These are phyloP conservation scores for Macrotis lagotis DNA, from an alignment of 2,113 vertebrate species.

Conservation along the genomic window DNA sequence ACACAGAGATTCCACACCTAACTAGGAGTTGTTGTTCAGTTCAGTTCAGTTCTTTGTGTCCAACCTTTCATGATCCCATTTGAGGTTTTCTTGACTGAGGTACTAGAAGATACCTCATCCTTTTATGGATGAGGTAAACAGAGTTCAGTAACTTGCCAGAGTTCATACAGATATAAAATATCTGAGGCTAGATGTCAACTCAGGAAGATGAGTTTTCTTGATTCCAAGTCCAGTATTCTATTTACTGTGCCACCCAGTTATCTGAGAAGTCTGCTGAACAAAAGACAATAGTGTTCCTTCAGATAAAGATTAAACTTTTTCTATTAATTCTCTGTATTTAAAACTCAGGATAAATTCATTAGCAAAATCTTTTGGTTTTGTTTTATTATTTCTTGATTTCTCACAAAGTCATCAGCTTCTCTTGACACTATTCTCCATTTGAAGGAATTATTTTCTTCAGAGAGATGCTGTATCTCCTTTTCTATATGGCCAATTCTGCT, in stretches of 20 bases:
- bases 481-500: too few relatives aligned
- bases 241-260: neutral
- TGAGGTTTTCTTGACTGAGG: neutral
- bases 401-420: too few relatives aligned
- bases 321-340: neutral
- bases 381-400: too few relatives aligned
- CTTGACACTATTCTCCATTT: too few relatives aligned
- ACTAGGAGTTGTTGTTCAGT: neutral
- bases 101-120: too few relatives aligned
- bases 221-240: neutral
- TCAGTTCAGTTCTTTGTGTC: neutral
- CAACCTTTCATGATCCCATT: neutral
- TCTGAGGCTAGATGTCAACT: neutral
- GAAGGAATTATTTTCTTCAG: too few relatives aligned
- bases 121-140: neutral
- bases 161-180: neutral
- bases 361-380: too few relatives aligned
- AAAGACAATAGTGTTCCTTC: neutral
- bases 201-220: neutral
- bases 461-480: too few relatives aligned
- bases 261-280: neutral
- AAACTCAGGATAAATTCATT: neutral
- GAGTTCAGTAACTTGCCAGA: neutral
- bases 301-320: neutral
- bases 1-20: neutral